phyloP scores from a whole-genome alignment of 2,888 invertebrate genomes.

The Malthinus seriepunctatus region DNA sequence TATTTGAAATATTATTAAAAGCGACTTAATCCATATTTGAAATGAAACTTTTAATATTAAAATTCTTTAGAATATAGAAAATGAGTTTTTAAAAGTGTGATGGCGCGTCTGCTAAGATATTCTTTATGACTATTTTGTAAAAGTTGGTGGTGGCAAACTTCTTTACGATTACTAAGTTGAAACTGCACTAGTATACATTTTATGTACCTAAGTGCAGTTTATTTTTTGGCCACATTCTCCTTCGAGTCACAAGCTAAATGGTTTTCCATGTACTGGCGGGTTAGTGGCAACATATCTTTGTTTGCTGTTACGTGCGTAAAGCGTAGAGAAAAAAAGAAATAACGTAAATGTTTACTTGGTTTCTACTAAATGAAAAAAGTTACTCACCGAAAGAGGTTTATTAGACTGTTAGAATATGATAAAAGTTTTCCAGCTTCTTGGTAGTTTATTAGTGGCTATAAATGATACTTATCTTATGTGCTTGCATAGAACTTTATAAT shows the following conservation, averaged over 20 bases:
- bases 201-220: constrained; percentile 26
- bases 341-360: constrained; percentile 35
- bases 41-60: constrained; percentile 23
- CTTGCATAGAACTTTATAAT: neutral
- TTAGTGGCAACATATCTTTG: constrained; percentile 42
- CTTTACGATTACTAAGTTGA: constrained; percentile 19
- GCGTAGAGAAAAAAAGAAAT: constrained; percentile 36
- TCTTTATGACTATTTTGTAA: constrained; percentile 12
- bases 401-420: constrained; percentile 34
- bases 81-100: neutral
- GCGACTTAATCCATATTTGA: constrained; percentile 17
- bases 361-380: constrained; percentile 35
- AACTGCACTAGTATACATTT: constrained; percentile 22
- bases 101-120: constrained; percentile 2
- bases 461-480: constrained; percentile 17
- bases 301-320: constrained; percentile 39
- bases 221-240: constrained; percentile 33
- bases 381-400: constrained; percentile 33
- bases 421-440: constrained; percentile 32
- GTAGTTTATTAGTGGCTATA: constrained; percentile 26
- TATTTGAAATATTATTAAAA: constrained; percentile 31
- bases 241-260: constrained; percentile 35
- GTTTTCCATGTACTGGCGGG: constrained; percentile 41
- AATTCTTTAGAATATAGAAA: constrained; percentile 15
- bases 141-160: constrained; percentile 7